Percentiles rank a stretch among this genome's conserved stretches.
Evolutionary conservation across 2,888 invertebrate genomes (phyloP).

Genomic region (Zhengitettix transpicula): DNA sequence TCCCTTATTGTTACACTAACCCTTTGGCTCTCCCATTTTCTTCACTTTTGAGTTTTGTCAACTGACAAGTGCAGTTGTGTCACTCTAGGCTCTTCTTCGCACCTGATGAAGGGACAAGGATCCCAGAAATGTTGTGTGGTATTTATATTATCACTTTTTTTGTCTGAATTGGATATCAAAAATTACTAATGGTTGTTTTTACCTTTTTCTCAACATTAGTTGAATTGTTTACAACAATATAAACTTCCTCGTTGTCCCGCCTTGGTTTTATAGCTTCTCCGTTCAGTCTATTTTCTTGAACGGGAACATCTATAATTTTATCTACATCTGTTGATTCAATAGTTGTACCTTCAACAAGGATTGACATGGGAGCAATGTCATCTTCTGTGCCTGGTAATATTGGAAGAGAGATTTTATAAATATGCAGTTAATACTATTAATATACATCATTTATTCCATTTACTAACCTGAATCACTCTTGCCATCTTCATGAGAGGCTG

Average conservation of each 20-base stretch:
- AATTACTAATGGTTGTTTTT: not conserved
- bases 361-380: constrained; percentile 26
- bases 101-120: too few relatives aligned
- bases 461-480: constrained; percentile 10
- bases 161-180: too few relatives aligned
- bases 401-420: too few relatives aligned
- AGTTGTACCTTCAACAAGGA: constrained; percentile 30
- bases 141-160: too few relatives aligned
- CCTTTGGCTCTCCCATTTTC: too few relatives aligned
- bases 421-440: too few relatives aligned
- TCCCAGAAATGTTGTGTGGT: too few relatives aligned
- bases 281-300: constrained; percentile 26
- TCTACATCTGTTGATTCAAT: constrained; percentile 22
- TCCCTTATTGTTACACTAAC: too few relatives aligned
- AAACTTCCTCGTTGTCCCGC: constrained; percentile 25
- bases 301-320: constrained; percentile 18
- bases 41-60: too few relatives aligned
- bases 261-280: constrained; percentile 26
- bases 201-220: constrained; percentile 15
- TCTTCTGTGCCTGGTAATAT: constrained; percentile 16
- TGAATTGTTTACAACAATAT: constrained; percentile 18
- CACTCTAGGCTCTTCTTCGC: too few relatives aligned
- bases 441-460: too few relatives aligned
- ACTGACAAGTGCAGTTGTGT: too few relatives aligned
- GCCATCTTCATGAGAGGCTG: constrained; percentile 23